These are phyloP conservation scores for Alentia gelatinosa DNA, from an alignment of 2,888 invertebrate genomes.

Conservation along the genomic window DNA sequence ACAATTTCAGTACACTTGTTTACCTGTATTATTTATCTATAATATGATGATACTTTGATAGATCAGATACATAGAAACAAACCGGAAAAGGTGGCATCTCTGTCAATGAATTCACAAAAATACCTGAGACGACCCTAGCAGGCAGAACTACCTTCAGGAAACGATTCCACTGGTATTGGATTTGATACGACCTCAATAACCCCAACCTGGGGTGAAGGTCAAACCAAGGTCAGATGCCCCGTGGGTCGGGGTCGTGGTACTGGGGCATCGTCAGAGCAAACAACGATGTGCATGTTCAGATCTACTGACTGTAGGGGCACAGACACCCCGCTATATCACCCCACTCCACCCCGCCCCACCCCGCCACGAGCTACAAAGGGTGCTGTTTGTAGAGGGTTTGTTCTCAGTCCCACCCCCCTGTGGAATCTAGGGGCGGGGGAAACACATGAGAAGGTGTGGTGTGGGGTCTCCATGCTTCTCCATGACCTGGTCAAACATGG, in stretches of 20 bases:
- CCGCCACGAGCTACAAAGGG: background rate
- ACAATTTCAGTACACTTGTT: too few species aligned
- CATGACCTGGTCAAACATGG: too few species aligned
- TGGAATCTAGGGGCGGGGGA: background rate
- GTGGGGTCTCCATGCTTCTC: background rate
- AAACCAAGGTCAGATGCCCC: background rate
- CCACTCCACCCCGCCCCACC: background rate
- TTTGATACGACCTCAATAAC: slow-evolving; percentile 17
- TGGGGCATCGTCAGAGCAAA: background rate
- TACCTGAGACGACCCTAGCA: too few species aligned
- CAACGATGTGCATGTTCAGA: background rate
- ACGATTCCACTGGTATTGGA: background rate
- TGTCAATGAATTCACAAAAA: too few species aligned
- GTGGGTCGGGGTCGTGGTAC: background rate
- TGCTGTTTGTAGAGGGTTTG: background rate
- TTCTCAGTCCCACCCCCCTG: background rate
- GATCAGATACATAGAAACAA: too few species aligned
- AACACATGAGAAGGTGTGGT: background rate
- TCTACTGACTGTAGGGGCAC: background rate
- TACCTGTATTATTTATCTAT: too few species aligned
- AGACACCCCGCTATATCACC: background rate
- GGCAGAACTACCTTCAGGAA: background rate
- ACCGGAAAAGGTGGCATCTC: too few species aligned
- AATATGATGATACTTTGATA: too few species aligned
- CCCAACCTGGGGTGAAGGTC: background rate